phyloP scores from a whole-genome alignment of 2,797 vertebrate species.

The Helicolenus hilgendorfi region DNA sequence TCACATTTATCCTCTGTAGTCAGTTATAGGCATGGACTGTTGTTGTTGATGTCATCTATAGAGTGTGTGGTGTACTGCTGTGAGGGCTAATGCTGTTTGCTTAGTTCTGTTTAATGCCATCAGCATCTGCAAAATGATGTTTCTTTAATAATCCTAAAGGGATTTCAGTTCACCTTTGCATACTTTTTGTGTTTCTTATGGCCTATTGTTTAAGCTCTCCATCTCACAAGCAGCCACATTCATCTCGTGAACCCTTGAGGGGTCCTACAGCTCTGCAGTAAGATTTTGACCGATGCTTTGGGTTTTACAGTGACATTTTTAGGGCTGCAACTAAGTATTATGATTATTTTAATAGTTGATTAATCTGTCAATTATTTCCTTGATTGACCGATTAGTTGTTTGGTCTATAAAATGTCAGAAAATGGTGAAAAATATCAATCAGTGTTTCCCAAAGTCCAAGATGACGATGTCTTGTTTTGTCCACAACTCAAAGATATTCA shows the following conservation, averaged over 20 bases:
- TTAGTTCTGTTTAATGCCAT: neutral
- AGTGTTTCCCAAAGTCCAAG: no score
- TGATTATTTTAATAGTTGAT: no score
- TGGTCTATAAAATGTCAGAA: no score
- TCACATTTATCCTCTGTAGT: constrained; percentile 49
- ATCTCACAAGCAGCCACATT: neutral
- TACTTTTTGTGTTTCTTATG: neutral
- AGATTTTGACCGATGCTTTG: neutral
- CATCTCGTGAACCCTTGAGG: neutral
- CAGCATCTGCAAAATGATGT: accelerated
- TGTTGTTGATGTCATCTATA: constrained; percentile 29
- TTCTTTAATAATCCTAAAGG: neutral
- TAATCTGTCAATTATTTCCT: no score
- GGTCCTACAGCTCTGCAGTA: neutral
- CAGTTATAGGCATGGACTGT: constrained; percentile 28
- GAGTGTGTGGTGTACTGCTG: neutral
- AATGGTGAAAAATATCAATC: no score
- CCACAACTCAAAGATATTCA: no score
- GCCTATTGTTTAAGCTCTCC: neutral
- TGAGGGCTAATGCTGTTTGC: constrained; percentile 21
- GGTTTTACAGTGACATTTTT: neutral
- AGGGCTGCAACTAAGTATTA: neutral
- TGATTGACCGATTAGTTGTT: no score
- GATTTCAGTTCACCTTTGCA: neutral
- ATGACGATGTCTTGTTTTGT: no score